Evolutionary conservation across 1,140 invertebrate genomes (phyloP), one percentile per base, ranked within the genome.

Genomic region (Drosophila eugracilis): DNA sequence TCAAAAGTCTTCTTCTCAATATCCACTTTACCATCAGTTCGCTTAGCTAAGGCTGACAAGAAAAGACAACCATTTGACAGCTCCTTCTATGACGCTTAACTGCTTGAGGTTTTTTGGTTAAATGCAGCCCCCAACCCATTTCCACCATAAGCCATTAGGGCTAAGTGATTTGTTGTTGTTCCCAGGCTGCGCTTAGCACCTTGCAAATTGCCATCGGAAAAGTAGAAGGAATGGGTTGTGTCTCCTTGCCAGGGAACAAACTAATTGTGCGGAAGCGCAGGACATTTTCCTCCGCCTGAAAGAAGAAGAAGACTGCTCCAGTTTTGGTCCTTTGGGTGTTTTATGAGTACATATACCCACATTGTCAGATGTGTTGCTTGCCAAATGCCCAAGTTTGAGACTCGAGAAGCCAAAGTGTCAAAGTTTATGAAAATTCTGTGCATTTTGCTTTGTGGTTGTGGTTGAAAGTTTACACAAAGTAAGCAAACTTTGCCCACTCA

Each of bases 131-230:
- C 22, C 10, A 67, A 32, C 57, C 70, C 77, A 24, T 12, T 26
- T 15, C 9, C 32, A 49, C 39, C 83, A 83, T 72, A 81, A 86
- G 83, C 83, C 84, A 88, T 88, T 88, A 88, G 74, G 83, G 83
- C 83, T 88, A 88, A 88, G 83, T 88, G 83, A 88, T 83, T 88
- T 88, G 83, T 83, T 88, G 76, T 88, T 88, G 78, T 89, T 75
- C 30, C 45, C 50, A 10, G 45, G 58, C 52, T 34, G 24, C 45
- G 45, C 28, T 47, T 70, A 78, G 78, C 81, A 85, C 81, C 81
- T 85, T 81, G 69, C 69, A 88, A 85, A 85, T 88, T 85, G 80
- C 67, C 66, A 76, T 19, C 60, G 39, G 36, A 45, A 58, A 57
- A 34, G 47, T 7, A 3, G 15, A n/a, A n/a, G n/a, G 24, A 44